Percentiles rank a stretch among this genome's conserved stretches.
phyloP scores from a whole-genome alignment of 92 coral and sea anemone species.

The Umimayanthus chanpuru region DNA sequence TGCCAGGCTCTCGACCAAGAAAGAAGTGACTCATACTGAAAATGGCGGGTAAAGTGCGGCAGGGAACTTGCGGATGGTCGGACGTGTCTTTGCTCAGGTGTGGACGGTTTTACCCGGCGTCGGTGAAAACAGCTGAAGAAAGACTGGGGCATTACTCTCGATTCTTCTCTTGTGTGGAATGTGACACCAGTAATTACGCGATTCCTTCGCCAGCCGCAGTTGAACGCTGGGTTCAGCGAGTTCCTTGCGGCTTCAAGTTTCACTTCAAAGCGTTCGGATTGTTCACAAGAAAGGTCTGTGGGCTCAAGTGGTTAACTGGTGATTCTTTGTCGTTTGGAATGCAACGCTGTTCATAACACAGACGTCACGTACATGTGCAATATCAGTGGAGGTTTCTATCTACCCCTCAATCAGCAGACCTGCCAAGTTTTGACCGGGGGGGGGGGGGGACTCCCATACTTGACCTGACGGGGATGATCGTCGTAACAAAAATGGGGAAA shows the following conservation, averaged over 20 bases:
- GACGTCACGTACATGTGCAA: too few species aligned
- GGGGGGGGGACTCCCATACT: too few species aligned
- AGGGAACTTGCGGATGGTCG: conserved; percentile 70
- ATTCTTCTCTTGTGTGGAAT: conserved; percentile 62
- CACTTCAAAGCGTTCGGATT: conserved; percentile 68
- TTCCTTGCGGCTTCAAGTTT: conserved; percentile 61
- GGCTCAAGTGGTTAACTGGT: background rate
- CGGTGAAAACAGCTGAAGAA: conserved; percentile 60
- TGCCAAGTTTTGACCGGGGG: too few species aligned
- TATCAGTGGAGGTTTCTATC: too few species aligned
- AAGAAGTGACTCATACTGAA: background rate
- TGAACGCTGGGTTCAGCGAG: conserved; percentile 59
- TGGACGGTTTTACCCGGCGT: conserved; percentile 63
- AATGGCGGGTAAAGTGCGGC: conserved; percentile 58
- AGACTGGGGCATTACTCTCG: conserved; percentile 60
- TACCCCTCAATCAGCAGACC: too few species aligned
- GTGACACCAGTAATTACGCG: conserved; percentile 66
- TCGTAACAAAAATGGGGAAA: too few species aligned
- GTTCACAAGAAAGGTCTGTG: conserved; percentile 62
- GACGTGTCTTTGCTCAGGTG: conserved; percentile 60
- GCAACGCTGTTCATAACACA: background rate
- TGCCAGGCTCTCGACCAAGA: background rate
- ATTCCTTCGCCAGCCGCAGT: conserved; percentile 60
- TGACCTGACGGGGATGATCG: too few species aligned
- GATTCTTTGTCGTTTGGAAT: background rate